phyloP scores from a whole-genome alignment of 2,888 invertebrate species.

The Octodonta nipae region DNA sequence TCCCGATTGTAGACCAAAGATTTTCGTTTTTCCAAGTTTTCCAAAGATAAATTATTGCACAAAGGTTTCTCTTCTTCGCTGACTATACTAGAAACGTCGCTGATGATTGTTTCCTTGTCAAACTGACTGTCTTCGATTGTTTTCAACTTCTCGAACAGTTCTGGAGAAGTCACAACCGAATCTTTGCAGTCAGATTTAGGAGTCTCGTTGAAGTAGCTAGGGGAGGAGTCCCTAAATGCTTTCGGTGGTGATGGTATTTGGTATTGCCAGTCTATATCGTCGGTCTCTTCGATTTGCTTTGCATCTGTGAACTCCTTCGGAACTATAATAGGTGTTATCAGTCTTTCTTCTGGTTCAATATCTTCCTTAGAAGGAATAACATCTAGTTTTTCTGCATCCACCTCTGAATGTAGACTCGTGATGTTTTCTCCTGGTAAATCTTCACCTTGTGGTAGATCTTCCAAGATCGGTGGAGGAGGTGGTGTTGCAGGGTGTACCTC shows the following conservation, averaged over 20 bases:
- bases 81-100: constrained; percentile 21
- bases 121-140: constrained; percentile 24
- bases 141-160: constrained; percentile 32
- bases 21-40: constrained; percentile 33
- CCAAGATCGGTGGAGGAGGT: constrained; percentile 6
- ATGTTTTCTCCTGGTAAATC: not conserved
- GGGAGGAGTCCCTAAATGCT: constrained; percentile 40
- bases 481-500: constrained; percentile 13
- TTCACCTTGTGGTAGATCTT: constrained; percentile 3
- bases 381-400: not conserved
- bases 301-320: no score
- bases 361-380: no score
- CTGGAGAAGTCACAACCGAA: constrained; percentile 33
- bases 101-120: constrained; percentile 15
- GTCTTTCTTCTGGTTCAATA: constrained; percentile 5
- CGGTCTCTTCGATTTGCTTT: constrained; percentile 5
- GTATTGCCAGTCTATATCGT: constrained; percentile 40
- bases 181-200: constrained; percentile 28
- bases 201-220: constrained; percentile 20
- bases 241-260: constrained; percentile 47
- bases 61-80: constrained; percentile 27
- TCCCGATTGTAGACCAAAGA: constrained; percentile 35
- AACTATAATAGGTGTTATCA: constrained; percentile 4
- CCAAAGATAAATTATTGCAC: constrained; percentile 30
- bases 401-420: no score